Evolutionary conservation across 2,888 invertebrate species (phyloP).

Genomic region (Lacanobia oleracea): DNA sequence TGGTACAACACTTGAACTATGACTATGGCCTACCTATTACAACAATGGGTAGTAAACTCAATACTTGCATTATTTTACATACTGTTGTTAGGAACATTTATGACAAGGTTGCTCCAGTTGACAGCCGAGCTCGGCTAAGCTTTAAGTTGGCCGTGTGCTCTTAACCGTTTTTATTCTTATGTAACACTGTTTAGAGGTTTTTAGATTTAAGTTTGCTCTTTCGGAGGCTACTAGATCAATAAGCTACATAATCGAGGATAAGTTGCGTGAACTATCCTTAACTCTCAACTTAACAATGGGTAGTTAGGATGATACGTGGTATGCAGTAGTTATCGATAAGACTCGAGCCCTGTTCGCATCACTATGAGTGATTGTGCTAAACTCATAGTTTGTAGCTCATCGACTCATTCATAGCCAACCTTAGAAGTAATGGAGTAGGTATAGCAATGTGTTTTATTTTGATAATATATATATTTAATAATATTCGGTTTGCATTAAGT

Average conservation of each 20-base stretch:
- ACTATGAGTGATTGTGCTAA: constrained; percentile 91
- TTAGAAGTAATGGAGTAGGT: constrained; percentile 73
- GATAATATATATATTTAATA: constrained; percentile 67
- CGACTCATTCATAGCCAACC: constrained; percentile 80
- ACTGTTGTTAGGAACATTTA: background rate
- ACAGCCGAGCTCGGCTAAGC: constrained; percentile 1
- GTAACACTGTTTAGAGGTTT: constrained; percentile 3
- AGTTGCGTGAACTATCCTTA: constrained; percentile 28
- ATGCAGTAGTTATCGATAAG: constrained; percentile 64
- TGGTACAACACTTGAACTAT: constrained; percentile 2
- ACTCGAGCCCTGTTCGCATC: constrained; percentile 81
- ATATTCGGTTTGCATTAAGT: constrained; percentile 69
- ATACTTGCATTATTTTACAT: constrained; percentile 11
- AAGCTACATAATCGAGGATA: background rate
- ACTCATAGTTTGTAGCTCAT: constrained; percentile 89
- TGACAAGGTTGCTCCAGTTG: constrained; percentile 23
- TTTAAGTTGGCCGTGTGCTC: constrained; percentile 8
- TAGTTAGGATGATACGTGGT: constrained; percentile 48
- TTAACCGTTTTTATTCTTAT: constrained; percentile 22
- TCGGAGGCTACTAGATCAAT: constrained; percentile 7
- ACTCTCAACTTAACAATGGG: constrained; percentile 39
- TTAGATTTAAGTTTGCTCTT: constrained; percentile 9
- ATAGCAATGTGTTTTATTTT: constrained; percentile 74
- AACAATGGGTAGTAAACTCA: constrained; percentile 10
- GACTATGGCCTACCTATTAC: constrained; percentile 22